Base-by-base conservation (phyloP, 2,113 vertebrate genomes). In the Cyanocitta stelleri region DNA sequence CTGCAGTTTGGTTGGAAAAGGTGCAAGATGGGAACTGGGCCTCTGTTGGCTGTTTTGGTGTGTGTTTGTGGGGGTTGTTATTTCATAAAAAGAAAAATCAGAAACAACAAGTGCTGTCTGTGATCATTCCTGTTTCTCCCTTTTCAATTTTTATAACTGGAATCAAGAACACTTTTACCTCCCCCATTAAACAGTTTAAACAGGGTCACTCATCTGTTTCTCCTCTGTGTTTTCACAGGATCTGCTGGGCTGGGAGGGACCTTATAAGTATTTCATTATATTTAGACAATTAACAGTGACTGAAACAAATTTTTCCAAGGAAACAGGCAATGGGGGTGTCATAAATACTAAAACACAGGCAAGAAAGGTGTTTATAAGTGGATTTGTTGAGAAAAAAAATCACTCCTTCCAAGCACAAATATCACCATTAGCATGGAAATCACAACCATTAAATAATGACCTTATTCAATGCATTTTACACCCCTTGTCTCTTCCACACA, bases 81-180 rank as follows among this genome's bases (percentile, higher is more conserved):
- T 43, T 41, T 62, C 10, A 51, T 59, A 41, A 82, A 76, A 46
- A 54, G 7, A 46, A 56, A 83, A 95, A 59, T 37, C 10, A 66
- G 49, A 71, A 16, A 10, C 18, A 18, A 59, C 3, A 46, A 71
- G 10, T 17, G 6, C 10, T 48, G 90, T 18, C 17, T 66, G 46
- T 19, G 39, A 15, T 44, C 7, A 17, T 4, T 75, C 16, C 21
- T 32, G 32, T 15, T 35, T 1, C 2, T 1, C 3, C 8, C 27
- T 32, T 15, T 63, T 62, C 22, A 30, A 4, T 30, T 87, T 89
- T 79, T 85, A 7, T 26, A 59, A 44, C 11, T 51, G 39, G 52
- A 71, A 43, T 37, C 9, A 37, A 46, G 46, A 69, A 48, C 20
- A 27, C 15, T 76, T 89, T 56, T 26, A 35, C 11, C 8, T 37